These are phyloP conservation scores for Melolontha melolontha DNA, from an alignment of 2,888 invertebrate genomes.

Conservation along the genomic window DNA sequence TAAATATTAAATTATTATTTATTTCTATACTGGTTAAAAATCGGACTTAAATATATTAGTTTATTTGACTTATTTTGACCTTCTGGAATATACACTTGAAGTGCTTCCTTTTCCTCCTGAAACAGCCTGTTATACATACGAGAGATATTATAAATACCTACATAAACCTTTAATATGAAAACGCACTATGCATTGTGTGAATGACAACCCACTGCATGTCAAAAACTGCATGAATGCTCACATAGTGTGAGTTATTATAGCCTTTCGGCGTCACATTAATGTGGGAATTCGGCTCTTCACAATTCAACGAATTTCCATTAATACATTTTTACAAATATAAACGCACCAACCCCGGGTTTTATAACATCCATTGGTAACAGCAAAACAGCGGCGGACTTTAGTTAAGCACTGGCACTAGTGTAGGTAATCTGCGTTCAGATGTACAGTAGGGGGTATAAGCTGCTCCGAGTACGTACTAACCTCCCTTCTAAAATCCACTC, in stretches of 20 bases:
- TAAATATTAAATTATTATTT: no score
- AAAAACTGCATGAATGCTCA: constrained; percentile 28
- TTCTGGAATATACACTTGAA: no score
- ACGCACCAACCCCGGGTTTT: constrained; percentile 20
- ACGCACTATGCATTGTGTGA: not conserved
- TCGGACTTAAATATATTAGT: no score
- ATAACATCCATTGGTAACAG: constrained; percentile 14
- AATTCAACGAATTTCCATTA: constrained; percentile 39
- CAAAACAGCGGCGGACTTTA: constrained; percentile 12
- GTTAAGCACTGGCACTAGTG: constrained; percentile 39
- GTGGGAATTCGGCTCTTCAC: constrained; percentile 35
- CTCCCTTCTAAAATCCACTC: constrained; percentile 49
- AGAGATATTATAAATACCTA: no score
- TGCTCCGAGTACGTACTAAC: constrained; percentile 30
- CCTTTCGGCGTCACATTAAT: constrained; percentile 26
- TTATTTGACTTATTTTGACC: no score
- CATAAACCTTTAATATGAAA: no score
- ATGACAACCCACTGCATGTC: constrained; percentile 3
- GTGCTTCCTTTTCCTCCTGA: no score
- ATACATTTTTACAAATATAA: constrained; percentile 34
- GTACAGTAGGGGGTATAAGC: constrained; percentile 46
- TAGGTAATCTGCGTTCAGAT: constrained; percentile 46
- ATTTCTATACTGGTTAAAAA: no score
- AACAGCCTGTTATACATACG: no score
- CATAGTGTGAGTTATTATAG: constrained; percentile 33